These are phyloP conservation scores for Diploptera punctata DNA, from an alignment of 2,888 invertebrate species.

Conservation along the genomic window DNA sequence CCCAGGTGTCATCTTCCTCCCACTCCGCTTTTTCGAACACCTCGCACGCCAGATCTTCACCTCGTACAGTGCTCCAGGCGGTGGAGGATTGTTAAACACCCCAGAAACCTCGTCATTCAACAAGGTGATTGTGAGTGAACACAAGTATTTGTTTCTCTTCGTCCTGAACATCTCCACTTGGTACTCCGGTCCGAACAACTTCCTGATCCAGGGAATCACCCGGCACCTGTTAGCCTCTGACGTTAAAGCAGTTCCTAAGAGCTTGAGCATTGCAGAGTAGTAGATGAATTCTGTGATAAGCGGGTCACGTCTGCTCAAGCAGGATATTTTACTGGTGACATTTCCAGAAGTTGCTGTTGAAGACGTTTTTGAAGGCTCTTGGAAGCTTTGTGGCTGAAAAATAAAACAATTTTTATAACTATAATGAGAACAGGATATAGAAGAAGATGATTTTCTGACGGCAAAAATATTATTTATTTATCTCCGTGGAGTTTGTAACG, in stretches of 20 bases:
- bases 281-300: conserved; percentile 59
- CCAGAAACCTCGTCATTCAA: conserved; percentile 56
- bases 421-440: no score
- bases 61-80: conserved; percentile 53
- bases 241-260: conserved; percentile 54
- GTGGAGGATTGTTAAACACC: conserved; percentile 53
- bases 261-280: conserved; percentile 56
- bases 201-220: conserved; percentile 57
- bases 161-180: conserved; percentile 45
- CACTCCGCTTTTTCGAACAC: conserved; percentile 52
- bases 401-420: no score
- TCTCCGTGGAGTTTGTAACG: no score
- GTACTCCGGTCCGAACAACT: conserved; percentile 59
- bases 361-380: no score
- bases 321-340: no score
- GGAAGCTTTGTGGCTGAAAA: no score
- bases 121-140: conserved; percentile 54
- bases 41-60: conserved; percentile 48
- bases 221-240: conserved; percentile 51
- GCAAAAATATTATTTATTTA: no score
- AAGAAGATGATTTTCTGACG: no score
- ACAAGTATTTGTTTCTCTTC: conserved; percentile 52
- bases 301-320: conserved; percentile 48
- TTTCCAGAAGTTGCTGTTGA: no score
- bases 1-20: conserved; percentile 58